Evolutionary conservation across 2,113 vertebrate genomes (phyloP), one percentile per base, ranked within the genome.

Genomic region (Phyllopteryx taeniolatus): DNA sequence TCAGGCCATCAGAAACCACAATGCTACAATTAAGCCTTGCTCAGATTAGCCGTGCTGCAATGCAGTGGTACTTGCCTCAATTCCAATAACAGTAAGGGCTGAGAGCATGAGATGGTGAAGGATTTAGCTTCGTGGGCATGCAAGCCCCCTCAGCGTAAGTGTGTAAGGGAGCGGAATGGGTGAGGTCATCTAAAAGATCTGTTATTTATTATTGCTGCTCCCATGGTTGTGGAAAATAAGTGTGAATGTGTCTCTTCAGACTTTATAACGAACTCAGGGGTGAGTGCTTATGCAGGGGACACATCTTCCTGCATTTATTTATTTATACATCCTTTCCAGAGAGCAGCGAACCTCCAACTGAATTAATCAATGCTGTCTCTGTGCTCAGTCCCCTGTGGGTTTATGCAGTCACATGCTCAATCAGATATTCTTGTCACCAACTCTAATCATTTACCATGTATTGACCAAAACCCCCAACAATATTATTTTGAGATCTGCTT

Each of bases 331-430:
- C 59, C 70, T 67, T 71, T 59, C 64, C 66, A 64, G 60, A 70
- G 83, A 80, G 70, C 51, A 79, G 46, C 76, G 71, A 75, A 39
- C 14, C 63, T n/a, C 71, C 74, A 62, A 44, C 78, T 78, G 79
- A 84, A 86, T 81, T 51, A 87, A 85, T 84, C 81, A 87, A 79
- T 74, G 78, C 73, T 59, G 69, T 65, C 81, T 79, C 71, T 68
- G 65, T 69, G 61, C 76, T 72, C 53, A 9, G 49, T 77, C 83
- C 84, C 85, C 69, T 14, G 79, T 79, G 87, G 76, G 61, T 87
- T 83, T 67, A 86, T 79, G 71, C 73, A 70, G 71, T 73, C 81
- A 75, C 81, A 77, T n/a, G 49, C 65, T 75, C 17, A 85, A 85
- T 80, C 78, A 68, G 73, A 83, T 72, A 74, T 77, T 79, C 79